Percentiles rank a stretch among this genome's conserved stretches.
Evolutionary conservation across 2,888 invertebrate species (phyloP).

Genomic region (Melanotus villosus): DNA sequence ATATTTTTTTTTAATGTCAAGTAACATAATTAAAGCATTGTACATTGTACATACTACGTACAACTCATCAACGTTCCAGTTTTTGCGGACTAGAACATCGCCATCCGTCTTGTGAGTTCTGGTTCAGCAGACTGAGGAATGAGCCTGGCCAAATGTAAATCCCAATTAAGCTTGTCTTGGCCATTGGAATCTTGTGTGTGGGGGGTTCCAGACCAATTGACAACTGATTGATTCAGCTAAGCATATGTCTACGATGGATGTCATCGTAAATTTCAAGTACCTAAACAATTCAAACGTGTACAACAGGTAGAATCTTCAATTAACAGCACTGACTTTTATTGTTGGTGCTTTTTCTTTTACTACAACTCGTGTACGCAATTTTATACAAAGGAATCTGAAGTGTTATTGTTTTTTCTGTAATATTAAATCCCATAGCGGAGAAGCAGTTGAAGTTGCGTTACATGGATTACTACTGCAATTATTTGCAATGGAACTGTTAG

Average conservation of each 20-base stretch:
- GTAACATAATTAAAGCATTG: not conserved
- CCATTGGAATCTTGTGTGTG: constrained; percentile 61
- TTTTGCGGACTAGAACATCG: constrained; percentile 22
- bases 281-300: constrained; percentile 43
- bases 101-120: constrained; percentile 46
- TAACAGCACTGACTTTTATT: constrained; percentile 43
- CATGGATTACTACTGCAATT: too few relatives aligned
- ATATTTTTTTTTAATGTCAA: too few relatives aligned
- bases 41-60: too few relatives aligned
- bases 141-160: constrained; percentile 66
- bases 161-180: constrained; percentile 67
- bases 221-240: constrained; percentile 68
- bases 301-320: constrained; percentile 44
- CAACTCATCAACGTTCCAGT: not conserved
- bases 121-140: constrained; percentile 58
- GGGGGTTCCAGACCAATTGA: constrained; percentile 62
- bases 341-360: constrained; percentile 26
- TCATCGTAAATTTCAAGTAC: constrained; percentile 63
- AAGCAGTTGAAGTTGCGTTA: too few relatives aligned
- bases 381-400: constrained; percentile 22
- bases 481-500: too few relatives aligned
- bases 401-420: not conserved
- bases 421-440: too few relatives aligned
- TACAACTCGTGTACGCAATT: constrained; percentile 1
- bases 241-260: constrained; percentile 60